These are phyloP conservation scores for Cossypha caffra DNA, from an alignment of 2,797 vertebrate species.

Conservation along the genomic window DNA sequence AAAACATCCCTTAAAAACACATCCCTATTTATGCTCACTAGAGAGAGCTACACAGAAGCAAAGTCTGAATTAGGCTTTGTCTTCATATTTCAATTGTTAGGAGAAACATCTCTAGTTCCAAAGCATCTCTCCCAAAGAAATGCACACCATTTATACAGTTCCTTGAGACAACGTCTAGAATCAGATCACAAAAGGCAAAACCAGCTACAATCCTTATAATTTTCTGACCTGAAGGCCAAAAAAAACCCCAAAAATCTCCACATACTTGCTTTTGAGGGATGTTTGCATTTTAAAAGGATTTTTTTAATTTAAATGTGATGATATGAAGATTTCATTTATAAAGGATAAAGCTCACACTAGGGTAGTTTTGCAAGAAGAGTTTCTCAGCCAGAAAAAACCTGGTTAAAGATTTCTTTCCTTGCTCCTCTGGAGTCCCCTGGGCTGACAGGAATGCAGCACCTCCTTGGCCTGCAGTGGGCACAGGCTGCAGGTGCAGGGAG, in stretches of 20 bases:
- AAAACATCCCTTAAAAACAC: background rate
- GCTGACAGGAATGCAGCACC: accelerated
- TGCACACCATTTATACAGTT: background rate
- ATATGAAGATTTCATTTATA: accelerated
- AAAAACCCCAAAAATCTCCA: background rate
- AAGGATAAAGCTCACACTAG: background rate
- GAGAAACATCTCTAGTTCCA: background rate
- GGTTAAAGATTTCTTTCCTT: background rate
- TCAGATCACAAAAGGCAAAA: background rate
- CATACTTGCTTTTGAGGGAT: background rate
- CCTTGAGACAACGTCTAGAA: background rate
- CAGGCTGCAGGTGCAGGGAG: accelerated
- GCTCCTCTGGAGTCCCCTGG: background rate
- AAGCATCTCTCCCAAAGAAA: background rate
- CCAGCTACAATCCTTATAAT: background rate
- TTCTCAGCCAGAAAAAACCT: background rate
- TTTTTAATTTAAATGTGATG: background rate
- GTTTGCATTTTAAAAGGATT: background rate
- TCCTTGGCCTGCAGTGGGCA: accelerated
- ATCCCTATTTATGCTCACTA: background rate
- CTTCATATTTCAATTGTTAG: background rate
- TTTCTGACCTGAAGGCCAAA: background rate
- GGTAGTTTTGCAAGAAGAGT: background rate
- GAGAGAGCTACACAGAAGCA: background rate
- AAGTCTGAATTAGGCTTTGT: background rate